These are phyloP conservation scores for Pachycephus smyrnensis DNA, from an alignment of 2,888 invertebrate genomes.

Conservation along the genomic window DNA sequence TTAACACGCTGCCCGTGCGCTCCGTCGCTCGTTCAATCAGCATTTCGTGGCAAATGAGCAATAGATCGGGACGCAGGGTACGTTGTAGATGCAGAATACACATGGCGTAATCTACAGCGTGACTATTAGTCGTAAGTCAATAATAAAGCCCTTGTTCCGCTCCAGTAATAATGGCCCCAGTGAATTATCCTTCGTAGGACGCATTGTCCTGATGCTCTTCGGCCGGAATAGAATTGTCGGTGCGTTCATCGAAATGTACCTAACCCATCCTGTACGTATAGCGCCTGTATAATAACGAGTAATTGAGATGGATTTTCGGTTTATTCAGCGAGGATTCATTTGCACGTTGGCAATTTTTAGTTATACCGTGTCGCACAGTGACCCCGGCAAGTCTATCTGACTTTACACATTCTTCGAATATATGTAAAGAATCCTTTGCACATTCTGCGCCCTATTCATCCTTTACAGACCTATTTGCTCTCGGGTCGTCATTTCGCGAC, in stretches of 20 bases:
- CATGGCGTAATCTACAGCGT: conserved; percentile 53
- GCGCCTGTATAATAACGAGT: conserved; percentile 28
- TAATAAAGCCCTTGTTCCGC: conserved; percentile 61
- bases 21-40: conserved; percentile 42
- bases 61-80: conserved; percentile 40
- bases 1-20: too few relatives aligned
- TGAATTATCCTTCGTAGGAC: conserved; percentile 55
- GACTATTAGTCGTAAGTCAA: conserved; percentile 66
- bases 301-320: conserved; percentile 61
- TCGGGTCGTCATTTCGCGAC: background rate
- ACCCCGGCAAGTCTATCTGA: too few relatives aligned
- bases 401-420: too few relatives aligned
- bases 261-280: conserved; percentile 19
- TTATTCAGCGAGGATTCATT: conserved; percentile 44
- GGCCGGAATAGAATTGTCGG: conserved; percentile 55
- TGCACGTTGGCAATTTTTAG: conserved; percentile 12
- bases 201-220: conserved; percentile 47
- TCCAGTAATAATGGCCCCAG: conserved; percentile 53
- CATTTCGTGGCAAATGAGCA: conserved; percentile 54
- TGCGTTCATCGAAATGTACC: conserved; percentile 35
- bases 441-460: background rate
- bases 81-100: conserved; percentile 15
- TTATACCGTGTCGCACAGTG: too few relatives aligned
- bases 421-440: too few relatives aligned
- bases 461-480: too few relatives aligned